A percentile compares a stretch with the other conserved stretches of the same genome.
These are phyloP conservation scores for Coelogynopora nodosa DNA, from an alignment of 2,888 invertebrate genomes.

Conservation along the genomic window DNA sequence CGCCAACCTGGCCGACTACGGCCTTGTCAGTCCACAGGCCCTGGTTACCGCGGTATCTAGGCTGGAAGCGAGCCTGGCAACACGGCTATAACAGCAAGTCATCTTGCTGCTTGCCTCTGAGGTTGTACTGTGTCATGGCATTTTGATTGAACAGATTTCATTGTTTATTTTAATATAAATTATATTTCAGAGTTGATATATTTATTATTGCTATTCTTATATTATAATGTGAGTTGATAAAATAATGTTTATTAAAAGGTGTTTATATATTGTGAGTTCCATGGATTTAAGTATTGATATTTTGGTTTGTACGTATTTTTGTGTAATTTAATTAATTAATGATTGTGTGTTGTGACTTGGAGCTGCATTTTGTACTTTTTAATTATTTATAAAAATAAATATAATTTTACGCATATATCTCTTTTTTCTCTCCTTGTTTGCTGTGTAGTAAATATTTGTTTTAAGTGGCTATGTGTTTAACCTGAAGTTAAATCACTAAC, in stretches of 20 bases:
- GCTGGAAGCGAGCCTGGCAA: background rate
- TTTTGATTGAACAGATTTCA: no score
- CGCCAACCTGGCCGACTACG: conserved; percentile 45
- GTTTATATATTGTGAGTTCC: background rate
- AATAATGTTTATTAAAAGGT: background rate
- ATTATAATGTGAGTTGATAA: background rate
- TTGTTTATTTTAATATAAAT: no score
- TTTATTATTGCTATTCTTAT: background rate
- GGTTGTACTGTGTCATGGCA: no score
- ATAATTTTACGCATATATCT: background rate
- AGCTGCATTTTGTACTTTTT: background rate
- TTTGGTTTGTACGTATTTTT: background rate
- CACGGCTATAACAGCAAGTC: no score
- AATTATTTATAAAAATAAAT: background rate
- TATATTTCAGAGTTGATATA: background rate
- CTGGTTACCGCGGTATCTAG: background rate
- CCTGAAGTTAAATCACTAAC: no score
- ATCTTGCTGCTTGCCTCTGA: no score
- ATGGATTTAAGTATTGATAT: background rate
- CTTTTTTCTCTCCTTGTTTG: no score
- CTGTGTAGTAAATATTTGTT: no score
- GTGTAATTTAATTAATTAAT: background rate
- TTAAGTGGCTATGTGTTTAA: no score
- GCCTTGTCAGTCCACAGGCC: conserved; percentile 39
- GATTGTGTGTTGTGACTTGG: background rate